Evolutionary conservation across 1,140 invertebrate genomes (phyloP).

Genomic region (Dryas iulia): DNA sequence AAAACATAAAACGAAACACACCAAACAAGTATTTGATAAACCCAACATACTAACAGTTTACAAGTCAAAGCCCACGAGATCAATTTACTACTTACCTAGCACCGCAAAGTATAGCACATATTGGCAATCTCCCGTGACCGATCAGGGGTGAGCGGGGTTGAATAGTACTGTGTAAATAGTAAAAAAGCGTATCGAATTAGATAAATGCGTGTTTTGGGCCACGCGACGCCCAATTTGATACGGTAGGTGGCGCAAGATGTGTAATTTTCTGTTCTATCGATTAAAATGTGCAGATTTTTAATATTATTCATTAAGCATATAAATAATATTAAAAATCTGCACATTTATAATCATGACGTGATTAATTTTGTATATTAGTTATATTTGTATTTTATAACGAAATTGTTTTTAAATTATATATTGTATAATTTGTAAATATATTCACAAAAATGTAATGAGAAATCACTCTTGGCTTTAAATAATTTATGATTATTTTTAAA

Average conservation of each 20-base stretch:
- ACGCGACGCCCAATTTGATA: constrained; percentile 63
- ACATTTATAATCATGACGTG: too few species aligned
- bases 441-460: too few species aligned
- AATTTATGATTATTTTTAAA: too few species aligned
- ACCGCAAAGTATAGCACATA: constrained; percentile 62
- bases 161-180: constrained; percentile 63
- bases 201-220: constrained; percentile 76
- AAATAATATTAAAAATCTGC: too few species aligned
- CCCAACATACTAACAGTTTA: not conserved
- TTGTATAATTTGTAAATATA: too few species aligned
- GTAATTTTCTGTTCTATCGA: constrained; percentile 24
- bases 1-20: too few species aligned
- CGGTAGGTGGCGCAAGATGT: constrained; percentile 41
- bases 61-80: constrained; percentile 24
- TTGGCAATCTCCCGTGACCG: constrained; percentile 73
- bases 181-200: constrained; percentile 74
- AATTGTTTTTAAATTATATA: too few species aligned
- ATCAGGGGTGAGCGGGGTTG: constrained; percentile 53
- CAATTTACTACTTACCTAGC: constrained; percentile 37
- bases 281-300: not conserved
- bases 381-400: too few species aligned
- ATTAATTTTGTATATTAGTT: too few species aligned
- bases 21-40: not conserved
- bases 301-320: not conserved
- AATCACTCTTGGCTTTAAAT: too few species aligned